These are phyloP conservation scores for Fregata magnificens DNA, from an alignment of 2,113 vertebrate genomes.

Conservation along the genomic window DNA sequence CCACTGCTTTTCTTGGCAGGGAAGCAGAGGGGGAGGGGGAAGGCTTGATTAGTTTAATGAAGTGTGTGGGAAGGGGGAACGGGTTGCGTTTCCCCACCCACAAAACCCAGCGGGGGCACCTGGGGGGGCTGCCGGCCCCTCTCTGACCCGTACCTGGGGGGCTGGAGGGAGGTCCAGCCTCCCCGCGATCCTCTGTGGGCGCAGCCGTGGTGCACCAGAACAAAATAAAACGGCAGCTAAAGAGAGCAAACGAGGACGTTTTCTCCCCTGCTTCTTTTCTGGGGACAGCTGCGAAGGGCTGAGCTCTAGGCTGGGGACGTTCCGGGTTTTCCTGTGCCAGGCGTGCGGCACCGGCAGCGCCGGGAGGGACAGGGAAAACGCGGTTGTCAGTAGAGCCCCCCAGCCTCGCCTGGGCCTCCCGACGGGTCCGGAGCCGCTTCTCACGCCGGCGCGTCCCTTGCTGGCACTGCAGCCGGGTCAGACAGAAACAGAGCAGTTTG, in stretches of 20 bases:
- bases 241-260: background rate
- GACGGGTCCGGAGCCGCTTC: background rate
- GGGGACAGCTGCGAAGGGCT: background rate
- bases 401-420: background rate
- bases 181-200: accelerated
- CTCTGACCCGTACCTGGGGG: background rate
- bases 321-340: background rate
- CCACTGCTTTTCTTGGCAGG: background rate
- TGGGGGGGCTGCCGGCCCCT: background rate
- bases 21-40: background rate
- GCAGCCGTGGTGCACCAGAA: background rate
- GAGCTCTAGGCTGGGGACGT: background rate
- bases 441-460: background rate
- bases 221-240: background rate
- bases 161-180: background rate
- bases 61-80: background rate
- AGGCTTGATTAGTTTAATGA: background rate
- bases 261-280: background rate
- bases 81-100: background rate
- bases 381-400: accelerated
- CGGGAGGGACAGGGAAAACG: background rate
- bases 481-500: accelerated
- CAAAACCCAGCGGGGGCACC: background rate
- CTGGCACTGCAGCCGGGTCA: background rate
- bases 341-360: accelerated